These are phyloP conservation scores for Idaea straminata DNA, from an alignment of 2,888 invertebrate species.

Conservation along the genomic window DNA sequence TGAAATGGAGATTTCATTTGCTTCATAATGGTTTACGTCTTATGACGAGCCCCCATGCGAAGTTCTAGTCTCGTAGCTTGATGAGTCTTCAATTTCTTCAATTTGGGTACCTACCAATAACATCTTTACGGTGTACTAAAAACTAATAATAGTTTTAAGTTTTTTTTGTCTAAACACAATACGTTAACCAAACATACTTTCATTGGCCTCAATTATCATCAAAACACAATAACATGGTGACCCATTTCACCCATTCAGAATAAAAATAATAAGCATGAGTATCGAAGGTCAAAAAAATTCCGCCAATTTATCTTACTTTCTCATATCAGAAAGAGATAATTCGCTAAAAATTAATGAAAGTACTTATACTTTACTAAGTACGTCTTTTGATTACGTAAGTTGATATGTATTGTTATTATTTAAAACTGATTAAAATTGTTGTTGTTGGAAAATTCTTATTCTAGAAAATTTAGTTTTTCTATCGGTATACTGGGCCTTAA, in stretches of 20 bases:
- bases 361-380: neutral
- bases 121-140: too few species aligned
- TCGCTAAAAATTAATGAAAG: neutral
- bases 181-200: too few species aligned
- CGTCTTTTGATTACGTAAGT: slow-evolving; percentile 1
- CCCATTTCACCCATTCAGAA: slow-evolving; percentile 2
- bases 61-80: too few species aligned
- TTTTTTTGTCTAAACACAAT: too few species aligned
- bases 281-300: neutral
- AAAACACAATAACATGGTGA: neutral
- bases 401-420: neutral
- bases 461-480: neutral
- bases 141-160: too few species aligned
- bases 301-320: neutral
- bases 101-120: too few species aligned
- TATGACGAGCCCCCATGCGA: too few species aligned
- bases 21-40: neutral
- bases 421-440: neutral
- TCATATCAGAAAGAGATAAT: neutral
- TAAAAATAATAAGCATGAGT: neutral
- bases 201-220: neutral
- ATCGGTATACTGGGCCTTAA: too few species aligned
- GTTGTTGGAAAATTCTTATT: neutral
- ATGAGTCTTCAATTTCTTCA: too few species aligned
- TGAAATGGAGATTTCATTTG: neutral